These are phyloP conservation scores for Channa maculata DNA, from an alignment of 2,113 vertebrate species.

Conservation along the genomic window DNA sequence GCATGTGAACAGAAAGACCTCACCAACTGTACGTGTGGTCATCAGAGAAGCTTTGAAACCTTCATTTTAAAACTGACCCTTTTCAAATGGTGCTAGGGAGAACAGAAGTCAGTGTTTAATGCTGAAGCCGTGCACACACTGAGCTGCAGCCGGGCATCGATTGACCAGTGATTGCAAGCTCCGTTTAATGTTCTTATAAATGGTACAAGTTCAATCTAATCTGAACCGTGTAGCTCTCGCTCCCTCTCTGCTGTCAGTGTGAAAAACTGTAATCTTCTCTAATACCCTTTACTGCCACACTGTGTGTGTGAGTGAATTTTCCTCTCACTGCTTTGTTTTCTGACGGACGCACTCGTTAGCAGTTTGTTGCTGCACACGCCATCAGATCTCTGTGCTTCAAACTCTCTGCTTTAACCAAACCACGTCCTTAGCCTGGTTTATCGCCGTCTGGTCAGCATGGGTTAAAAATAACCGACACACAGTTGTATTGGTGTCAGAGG, in stretches of 20 bases:
- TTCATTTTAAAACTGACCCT: not conserved
- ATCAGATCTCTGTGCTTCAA: too few relatives aligned
- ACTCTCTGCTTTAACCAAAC: too few relatives aligned
- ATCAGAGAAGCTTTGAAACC: not conserved
- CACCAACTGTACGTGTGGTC: not conserved
- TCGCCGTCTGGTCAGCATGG: too few relatives aligned
- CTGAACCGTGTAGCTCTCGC: constrained; percentile 49
- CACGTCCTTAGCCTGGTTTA: too few relatives aligned
- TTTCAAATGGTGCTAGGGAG: not conserved
- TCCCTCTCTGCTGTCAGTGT: constrained; percentile 59
- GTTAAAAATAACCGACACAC: too few relatives aligned
- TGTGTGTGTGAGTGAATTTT: not conserved
- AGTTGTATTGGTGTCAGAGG: too few relatives aligned
- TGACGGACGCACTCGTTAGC: constrained; percentile 3
- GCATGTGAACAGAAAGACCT: too few relatives aligned
- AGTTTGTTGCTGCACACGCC: constrained; percentile 14
- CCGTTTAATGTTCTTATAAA: constrained; percentile 75
- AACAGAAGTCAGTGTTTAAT: constrained; percentile 13
- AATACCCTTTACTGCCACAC: constrained; percentile 52
- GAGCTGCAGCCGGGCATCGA: constrained; percentile 43
- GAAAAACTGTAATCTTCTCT: constrained; percentile 69
- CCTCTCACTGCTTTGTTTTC: not conserved
- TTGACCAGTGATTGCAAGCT: constrained; percentile 62
- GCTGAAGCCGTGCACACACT: not conserved
- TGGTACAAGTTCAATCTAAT: constrained; percentile 73